Evolutionary conservation across 1,140 invertebrate species (phyloP).

Genomic region (Drosophila eugracilis): DNA sequence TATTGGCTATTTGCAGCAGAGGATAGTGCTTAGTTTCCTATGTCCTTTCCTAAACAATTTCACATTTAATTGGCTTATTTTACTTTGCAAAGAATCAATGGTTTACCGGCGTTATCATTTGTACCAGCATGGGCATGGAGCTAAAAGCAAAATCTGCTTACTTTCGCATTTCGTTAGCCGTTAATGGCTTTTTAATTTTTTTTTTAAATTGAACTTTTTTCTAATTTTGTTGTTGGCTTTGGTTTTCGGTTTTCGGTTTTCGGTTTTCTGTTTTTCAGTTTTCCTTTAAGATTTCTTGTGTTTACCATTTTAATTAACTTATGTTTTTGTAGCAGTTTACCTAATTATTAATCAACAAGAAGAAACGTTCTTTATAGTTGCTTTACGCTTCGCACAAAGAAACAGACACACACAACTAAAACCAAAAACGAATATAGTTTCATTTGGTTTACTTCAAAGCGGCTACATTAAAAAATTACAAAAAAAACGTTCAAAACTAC

Average conservation of each 20-base stretch:
- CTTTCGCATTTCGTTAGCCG: slow-evolving; percentile 39
- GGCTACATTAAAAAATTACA: slow-evolving; percentile 71
- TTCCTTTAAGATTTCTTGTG: slow-evolving; percentile 22
- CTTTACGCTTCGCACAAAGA: slow-evolving; percentile 25
- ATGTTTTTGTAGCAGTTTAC: slow-evolving; percentile 59
- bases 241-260: neutral
- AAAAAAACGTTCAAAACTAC: slow-evolving; percentile 69
- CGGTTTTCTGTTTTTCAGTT: slow-evolving; percentile 28
- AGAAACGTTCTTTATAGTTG: slow-evolving; percentile 60
- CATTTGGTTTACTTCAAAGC: slow-evolving; percentile 52
- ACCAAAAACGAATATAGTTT: slow-evolving; percentile 28
- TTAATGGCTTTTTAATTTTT: slow-evolving; percentile 45
- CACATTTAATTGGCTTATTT: slow-evolving; percentile 36
- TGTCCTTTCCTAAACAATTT: slow-evolving; percentile 31
- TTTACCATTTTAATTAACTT: slow-evolving; percentile 57
- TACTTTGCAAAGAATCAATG: slow-evolving; percentile 19
- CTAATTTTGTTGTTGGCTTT: slow-evolving; percentile 32
- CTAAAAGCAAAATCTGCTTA: slow-evolving; percentile 49
- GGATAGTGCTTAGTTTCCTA: slow-evolving; percentile 30
- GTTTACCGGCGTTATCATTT: slow-evolving; percentile 4
- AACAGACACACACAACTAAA: slow-evolving; percentile 37
- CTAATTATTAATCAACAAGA: slow-evolving; percentile 83
- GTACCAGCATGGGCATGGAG: slow-evolving; percentile 41
- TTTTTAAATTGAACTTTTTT: slow-evolving; percentile 50
- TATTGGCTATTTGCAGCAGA: slow-evolving; percentile 39